Percentiles rank a stretch among this genome's conserved stretches.
Evolutionary conservation across 1,140 invertebrate species (phyloP).

Genomic region (Vanessa tameamea): DNA sequence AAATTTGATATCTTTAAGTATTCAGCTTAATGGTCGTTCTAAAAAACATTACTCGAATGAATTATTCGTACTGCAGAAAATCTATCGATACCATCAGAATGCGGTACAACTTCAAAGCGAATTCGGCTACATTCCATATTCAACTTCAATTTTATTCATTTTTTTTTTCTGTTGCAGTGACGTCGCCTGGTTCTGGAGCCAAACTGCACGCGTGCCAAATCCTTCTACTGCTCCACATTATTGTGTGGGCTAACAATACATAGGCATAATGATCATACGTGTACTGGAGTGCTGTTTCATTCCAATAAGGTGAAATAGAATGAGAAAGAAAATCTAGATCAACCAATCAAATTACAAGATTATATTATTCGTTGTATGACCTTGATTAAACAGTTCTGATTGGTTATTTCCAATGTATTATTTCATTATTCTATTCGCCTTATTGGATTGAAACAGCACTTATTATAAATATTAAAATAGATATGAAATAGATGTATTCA

Average conservation of each 20-base stretch:
- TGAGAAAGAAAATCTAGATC: slow-evolving; percentile 5
- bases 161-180: slow-evolving; percentile 63
- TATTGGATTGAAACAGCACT: slow-evolving; percentile 21
- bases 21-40: not conserved
- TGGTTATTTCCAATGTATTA: slow-evolving; percentile 11
- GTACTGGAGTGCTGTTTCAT: slow-evolving; percentile 22
- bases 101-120: slow-evolving; percentile 31
- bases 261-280: slow-evolving; percentile 37
- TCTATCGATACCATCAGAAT: slow-evolving; percentile 25
- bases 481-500: slow-evolving; percentile 60
- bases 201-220: slow-evolving; percentile 63
- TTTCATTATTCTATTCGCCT: not conserved
- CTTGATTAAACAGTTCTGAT: slow-evolving; percentile 7
- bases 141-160: slow-evolving; percentile 39
- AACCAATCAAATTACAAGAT: slow-evolving; percentile 17
- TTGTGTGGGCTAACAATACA: slow-evolving; percentile 66
- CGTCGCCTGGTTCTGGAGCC: slow-evolving; percentile 64
- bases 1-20: not conserved
- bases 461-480: slow-evolving; percentile 46
- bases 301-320: slow-evolving; percentile 15
- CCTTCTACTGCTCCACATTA: slow-evolving; percentile 54
- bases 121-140: slow-evolving; percentile 39
- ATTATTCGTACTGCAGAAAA: slow-evolving; percentile 27
- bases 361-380: not conserved
- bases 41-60: slow-evolving; percentile 6